Percentiles rank a stretch among this genome's conserved stretches.
phyloP scores from a whole-genome alignment of 2,888 invertebrate genomes.

The Eupithecia exiguata region DNA sequence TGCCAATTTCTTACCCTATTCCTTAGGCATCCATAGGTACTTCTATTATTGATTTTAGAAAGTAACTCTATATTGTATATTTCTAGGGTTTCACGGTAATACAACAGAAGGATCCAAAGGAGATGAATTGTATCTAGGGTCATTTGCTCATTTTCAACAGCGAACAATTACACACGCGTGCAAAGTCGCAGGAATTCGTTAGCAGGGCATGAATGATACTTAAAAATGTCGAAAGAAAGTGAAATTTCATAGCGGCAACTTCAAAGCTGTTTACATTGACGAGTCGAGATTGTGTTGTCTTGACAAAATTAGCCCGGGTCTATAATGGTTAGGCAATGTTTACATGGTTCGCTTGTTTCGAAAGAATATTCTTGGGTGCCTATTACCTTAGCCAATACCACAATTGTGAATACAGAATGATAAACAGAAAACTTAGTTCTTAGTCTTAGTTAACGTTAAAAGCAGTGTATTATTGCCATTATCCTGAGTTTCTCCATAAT shows the following conservation, averaged over 20 bases:
- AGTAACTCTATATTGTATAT: not conserved
- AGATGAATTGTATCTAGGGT: not conserved
- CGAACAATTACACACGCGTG: not conserved
- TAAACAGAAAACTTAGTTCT: not conserved
- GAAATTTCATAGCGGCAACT: slow-evolving; percentile 68
- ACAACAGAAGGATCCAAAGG: not conserved
- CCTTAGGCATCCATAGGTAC: not conserved
- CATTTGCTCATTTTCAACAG: not conserved
- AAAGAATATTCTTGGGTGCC: slow-evolving; percentile 57
- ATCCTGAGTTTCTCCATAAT: not conserved
- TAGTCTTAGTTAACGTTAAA: not conserved
- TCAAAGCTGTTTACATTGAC: slow-evolving; percentile 72
- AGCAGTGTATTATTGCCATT: not conserved
- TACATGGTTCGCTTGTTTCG: slow-evolving; percentile 62
- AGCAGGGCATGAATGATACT: slow-evolving; percentile 2
- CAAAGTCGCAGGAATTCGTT: not conserved
- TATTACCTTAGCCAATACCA: slow-evolving; percentile 17
- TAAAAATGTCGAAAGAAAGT: slow-evolving; percentile 51
- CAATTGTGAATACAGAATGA: slow-evolving; percentile 1
- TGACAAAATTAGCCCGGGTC: slow-evolving; percentile 72
- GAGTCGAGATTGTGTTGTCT: slow-evolving; percentile 74
- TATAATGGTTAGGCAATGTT: slow-evolving; percentile 72
- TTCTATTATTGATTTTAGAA: not conserved
- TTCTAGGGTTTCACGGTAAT: not conserved
- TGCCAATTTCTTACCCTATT: not conserved